Percentiles rank a stretch among this genome's conserved stretches.
Evolutionary conservation across 30 jellyfish, hydroid and myxozoan genomes (phyloP).

Genomic region (Chrysaora quinquecirrha): DNA sequence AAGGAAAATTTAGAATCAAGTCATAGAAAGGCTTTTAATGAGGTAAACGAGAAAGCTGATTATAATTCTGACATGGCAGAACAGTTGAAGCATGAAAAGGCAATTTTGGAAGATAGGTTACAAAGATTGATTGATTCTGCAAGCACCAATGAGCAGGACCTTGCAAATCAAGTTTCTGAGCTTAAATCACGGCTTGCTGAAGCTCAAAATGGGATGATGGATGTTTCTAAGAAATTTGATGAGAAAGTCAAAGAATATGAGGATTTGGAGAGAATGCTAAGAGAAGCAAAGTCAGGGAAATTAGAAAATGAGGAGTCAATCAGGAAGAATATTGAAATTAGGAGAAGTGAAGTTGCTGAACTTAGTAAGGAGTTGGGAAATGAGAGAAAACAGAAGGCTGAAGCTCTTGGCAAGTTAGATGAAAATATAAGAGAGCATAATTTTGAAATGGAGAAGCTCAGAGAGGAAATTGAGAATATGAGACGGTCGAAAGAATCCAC

Average conservation of each 20-base stretch:
- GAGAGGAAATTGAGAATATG: conserved; percentile 4
- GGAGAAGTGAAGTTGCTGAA: conserved; percentile 17
- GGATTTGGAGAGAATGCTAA: conserved; percentile 31
- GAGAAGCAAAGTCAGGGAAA: conserved; percentile 44
- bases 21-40: neutral
- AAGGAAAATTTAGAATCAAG: conserved; percentile 11
- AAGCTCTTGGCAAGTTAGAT: conserved; percentile 18
- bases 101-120: neutral
- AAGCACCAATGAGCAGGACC: conserved; percentile 18
- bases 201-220: conserved; percentile 22
- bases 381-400: conserved; percentile 39
- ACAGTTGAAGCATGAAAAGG: conserved; percentile 35
- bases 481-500: neutral
- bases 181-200: conserved; percentile 10
- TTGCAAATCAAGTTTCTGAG: conserved; percentile 19
- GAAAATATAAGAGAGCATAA: neutral
- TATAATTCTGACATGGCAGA: conserved; percentile 19
- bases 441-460: conserved; percentile 1
- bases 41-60: conserved; percentile 17
- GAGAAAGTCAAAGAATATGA: conserved; percentile 47
- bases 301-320: conserved; percentile 23
- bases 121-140: conserved; percentile 5
- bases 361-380: conserved; percentile 18
- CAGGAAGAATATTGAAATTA: conserved; percentile 30
- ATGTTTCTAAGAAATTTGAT: conserved; percentile 45